Percentiles rank a stretch among this genome's conserved stretches.
These are phyloP conservation scores for Nesidiocoris tenuis DNA, from an alignment of 2,888 invertebrate species.

Conservation along the genomic window DNA sequence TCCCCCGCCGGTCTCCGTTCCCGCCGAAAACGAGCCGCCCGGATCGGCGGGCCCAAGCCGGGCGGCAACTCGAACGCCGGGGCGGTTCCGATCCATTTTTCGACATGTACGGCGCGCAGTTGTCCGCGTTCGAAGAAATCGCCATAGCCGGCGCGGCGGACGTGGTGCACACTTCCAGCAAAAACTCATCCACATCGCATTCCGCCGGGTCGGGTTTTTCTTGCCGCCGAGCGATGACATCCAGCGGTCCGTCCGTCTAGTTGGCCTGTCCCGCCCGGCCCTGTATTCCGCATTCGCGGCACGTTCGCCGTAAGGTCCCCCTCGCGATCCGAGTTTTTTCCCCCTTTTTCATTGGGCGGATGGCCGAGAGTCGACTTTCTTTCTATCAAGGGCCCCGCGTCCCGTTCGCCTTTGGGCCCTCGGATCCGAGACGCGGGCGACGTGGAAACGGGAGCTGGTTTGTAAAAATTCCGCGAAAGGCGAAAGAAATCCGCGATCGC, in stretches of 20 bases:
- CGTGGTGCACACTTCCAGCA: constrained; percentile 40
- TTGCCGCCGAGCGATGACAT: not conserved
- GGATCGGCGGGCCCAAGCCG: no score
- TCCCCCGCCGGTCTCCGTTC: no score
- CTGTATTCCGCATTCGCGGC: not conserved
- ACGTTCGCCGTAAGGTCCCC: not conserved
- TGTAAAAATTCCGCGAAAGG: not conserved
- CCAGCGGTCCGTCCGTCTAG: not conserved
- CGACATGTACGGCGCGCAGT: not conserved
- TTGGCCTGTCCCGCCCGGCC: not conserved
- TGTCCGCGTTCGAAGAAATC: not conserved
- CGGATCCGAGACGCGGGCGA: not conserved
- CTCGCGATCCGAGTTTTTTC: not conserved
- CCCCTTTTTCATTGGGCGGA: not conserved
- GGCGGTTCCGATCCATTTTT: not conserved
- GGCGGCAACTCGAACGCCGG: no score
- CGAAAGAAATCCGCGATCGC: not conserved
- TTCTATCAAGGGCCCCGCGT: not conserved
- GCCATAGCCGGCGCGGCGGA: not conserved
- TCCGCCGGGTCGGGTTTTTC: constrained; percentile 41
- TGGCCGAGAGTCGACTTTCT: not conserved
- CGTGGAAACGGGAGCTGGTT: not conserved
- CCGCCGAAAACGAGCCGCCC: no score
- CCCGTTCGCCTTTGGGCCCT: not conserved
- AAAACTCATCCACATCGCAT: constrained; percentile 38